Percentiles rank a stretch among this genome's conserved stretches.
phyloP scores from a whole-genome alignment of 2,797 vertebrate species.

The Arctocebus calabarensis region DNA sequence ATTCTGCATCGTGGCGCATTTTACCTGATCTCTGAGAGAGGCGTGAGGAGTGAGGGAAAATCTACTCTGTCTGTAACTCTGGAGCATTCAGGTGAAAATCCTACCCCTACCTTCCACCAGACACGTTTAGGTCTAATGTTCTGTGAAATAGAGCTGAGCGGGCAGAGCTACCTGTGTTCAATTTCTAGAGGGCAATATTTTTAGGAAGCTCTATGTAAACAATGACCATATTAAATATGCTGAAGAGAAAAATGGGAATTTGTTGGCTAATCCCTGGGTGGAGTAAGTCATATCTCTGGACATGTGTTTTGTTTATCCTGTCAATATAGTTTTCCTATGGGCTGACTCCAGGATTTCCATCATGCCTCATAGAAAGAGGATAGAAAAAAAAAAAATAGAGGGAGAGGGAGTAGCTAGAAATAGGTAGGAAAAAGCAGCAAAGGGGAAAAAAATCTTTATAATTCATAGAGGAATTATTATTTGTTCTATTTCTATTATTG shows the following conservation, averaged over 20 bases:
- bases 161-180: background rate
- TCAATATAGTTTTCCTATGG: slow-evolving; percentile 9
- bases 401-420: slow-evolving; percentile 42
- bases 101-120: slow-evolving; percentile 18
- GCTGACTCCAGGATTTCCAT: slow-evolving; percentile 36
- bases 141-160: background rate
- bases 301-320: background rate
- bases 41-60: rapidly evolving
- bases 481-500: background rate
- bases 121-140: background rate
- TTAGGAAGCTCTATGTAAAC: background rate
- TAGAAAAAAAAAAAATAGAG: background rate
- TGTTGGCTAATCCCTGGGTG: background rate
- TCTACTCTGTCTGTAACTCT: background rate
- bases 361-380: slow-evolving; percentile 46
- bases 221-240: background rate
- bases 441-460: slow-evolving; percentile 3
- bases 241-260: slow-evolving; percentile 23
- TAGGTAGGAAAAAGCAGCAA: slow-evolving; percentile 54
- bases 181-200: slow-evolving; percentile 46
- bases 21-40: background rate
- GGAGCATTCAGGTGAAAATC: background rate
- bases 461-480: background rate
- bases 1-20: slow-evolving; percentile 36
- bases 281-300: background rate